A percentile compares a stretch with the other conserved stretches of the same genome.
These are phyloP conservation scores for Pseudochirops corinnae DNA, from an alignment of 2,797 vertebrate genomes.

Conservation along the genomic window DNA sequence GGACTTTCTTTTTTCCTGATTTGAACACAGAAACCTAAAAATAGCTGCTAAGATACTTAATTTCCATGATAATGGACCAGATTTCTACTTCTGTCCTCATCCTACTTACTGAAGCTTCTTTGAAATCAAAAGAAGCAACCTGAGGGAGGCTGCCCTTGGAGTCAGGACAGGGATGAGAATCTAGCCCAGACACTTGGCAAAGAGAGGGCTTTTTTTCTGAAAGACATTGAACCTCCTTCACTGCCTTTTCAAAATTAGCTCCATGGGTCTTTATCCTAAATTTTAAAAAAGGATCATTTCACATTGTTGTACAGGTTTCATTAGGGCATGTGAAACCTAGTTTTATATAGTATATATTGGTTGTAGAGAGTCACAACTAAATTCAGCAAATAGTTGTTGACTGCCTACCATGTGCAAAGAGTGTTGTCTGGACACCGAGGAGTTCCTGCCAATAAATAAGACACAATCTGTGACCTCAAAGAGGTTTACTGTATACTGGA, in stretches of 20 bases:
- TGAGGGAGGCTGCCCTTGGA: conserved; percentile 35
- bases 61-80: neutral
- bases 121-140: neutral
- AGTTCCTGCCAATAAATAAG: neutral
- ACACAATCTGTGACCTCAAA: neutral
- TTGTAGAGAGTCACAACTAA: neutral
- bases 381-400: neutral
- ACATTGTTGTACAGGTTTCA: neutral
- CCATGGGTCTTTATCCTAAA: neutral
- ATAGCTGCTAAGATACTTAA: neutral
- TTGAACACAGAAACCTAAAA: conserved; percentile 19
- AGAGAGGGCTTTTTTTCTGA: neutral
- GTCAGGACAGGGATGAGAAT: conserved; percentile 24
- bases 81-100: neutral
- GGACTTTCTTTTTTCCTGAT: neutral
- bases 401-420: neutral
- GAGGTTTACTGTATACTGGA: neutral
- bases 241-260: neutral
- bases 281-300: neutral
- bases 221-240: neutral
- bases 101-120: neutral
- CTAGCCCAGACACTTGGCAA: conserved; percentile 32
- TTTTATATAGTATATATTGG: neutral
- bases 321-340: neutral
- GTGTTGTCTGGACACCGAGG: neutral